Conservation (phyloP, 53 echinoderm and acorn worm species). For the Holothuria scabra region DNA sequence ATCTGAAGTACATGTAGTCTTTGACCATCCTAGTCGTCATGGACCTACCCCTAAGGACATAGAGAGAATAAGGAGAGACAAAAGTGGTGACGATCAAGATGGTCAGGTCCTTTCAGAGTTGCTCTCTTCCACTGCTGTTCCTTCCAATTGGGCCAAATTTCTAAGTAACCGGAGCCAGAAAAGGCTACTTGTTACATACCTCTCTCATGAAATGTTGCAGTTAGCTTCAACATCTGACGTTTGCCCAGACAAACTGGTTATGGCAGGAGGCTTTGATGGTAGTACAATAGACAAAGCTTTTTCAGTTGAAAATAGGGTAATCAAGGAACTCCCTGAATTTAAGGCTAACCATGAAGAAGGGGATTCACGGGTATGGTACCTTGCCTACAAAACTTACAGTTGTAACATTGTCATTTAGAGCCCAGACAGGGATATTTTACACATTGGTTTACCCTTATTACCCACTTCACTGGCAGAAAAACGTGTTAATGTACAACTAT, state of each 20-base stretch:
- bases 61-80: constrained; percentile 17
- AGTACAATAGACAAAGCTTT: constrained; percentile 35
- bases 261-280: constrained; percentile 56
- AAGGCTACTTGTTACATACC: not conserved
- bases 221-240: not conserved
- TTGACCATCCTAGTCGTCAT: constrained; percentile 44
- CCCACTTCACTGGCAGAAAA: not conserved
- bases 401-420: constrained; percentile 42
- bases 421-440: constrained; percentile 55
- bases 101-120: not conserved
- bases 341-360: constrained; percentile 57
- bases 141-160: constrained; percentile 4
- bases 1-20: constrained; percentile 25
- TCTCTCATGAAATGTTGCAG: not conserved
- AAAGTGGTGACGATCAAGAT: not conserved
- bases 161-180: constrained; percentile 18
- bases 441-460: constrained; percentile 56
- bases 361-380: constrained; percentile 63
- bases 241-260: constrained; percentile 8
- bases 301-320: not conserved
- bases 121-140: not conserved
- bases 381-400: constrained; percentile 13
- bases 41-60: constrained; percentile 15
- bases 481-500: constrained; percentile 17
- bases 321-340: not conserved